A percentile compares a stretch with the other conserved stretches of the same genome.
Conservation (phyloP, 2,113 vertebrate genomes). For the Arvicanthis niloticus region DNA sequence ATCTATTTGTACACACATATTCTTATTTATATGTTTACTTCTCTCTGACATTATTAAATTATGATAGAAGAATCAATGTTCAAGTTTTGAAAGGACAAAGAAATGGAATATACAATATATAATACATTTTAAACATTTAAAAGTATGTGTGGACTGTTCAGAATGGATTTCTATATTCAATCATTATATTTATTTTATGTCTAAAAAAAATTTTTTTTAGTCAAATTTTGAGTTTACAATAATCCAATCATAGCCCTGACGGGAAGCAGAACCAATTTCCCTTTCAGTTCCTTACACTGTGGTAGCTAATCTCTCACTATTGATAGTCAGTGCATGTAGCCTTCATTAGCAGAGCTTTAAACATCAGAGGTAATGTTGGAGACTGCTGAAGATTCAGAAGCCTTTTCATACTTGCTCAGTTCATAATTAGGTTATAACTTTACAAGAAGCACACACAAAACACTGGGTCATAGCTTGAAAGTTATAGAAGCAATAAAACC, state of each 20-base stretch:
- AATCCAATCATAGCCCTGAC: slow-evolving; percentile 70
- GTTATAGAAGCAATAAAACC: slow-evolving; percentile 65
- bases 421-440: slow-evolving; percentile 77
- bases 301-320: slow-evolving; percentile 71
- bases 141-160: not conserved
- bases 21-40: not conserved
- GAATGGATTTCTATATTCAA: slow-evolving; percentile 54
- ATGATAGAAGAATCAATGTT: not conserved
- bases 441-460: slow-evolving; percentile 37
- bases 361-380: slow-evolving; percentile 71
- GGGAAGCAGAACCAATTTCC: slow-evolving; percentile 66
- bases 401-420: slow-evolving; percentile 67
- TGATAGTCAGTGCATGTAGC: slow-evolving; percentile 59
- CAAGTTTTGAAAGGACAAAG: not conserved
- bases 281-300: slow-evolving; percentile 54
- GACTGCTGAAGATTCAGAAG: slow-evolving; percentile 30
- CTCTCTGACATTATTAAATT: not conserved
- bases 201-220: slow-evolving; percentile 64
- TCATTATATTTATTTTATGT: slow-evolving; percentile 39
- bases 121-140: slow-evolving; percentile 34
- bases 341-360: slow-evolving; percentile 76
- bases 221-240: slow-evolving; percentile 49
- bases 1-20: not conserved
- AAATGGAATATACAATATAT: not conserved
- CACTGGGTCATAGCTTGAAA: slow-evolving; percentile 65